Conservation (phyloP, 2,888 invertebrate genomes). For the Rapana venosa region DNA sequence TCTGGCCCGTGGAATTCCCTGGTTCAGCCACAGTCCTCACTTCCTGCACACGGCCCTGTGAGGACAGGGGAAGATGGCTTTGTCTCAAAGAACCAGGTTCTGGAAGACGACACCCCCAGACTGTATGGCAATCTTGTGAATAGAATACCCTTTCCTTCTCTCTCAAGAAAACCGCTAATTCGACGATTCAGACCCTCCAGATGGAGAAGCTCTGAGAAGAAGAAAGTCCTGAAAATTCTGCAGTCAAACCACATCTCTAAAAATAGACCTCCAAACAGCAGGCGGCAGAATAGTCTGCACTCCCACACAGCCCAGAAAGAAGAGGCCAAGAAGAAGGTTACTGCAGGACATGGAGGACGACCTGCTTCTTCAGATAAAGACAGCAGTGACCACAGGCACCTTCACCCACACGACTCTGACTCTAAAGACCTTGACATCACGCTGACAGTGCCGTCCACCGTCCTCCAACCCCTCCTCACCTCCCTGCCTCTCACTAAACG, state of each 20-base stretch:
- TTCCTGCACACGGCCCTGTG: not conserved
- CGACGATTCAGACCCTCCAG: constrained; percentile 7
- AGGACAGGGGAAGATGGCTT: no score
- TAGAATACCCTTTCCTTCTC: not conserved
- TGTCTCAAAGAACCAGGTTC: not conserved
- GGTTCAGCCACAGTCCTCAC: not conserved
- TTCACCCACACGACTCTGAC: not conserved
- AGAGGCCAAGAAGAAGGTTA: not conserved
- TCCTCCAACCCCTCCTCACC: not conserved
- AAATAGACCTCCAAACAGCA: not conserved
- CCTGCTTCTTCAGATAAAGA: not conserved
- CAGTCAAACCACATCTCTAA: not conserved
- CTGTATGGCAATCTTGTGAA: not conserved
- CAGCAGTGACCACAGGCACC: not conserved
- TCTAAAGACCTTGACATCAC: constrained; percentile 4
- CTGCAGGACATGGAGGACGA: not conserved
- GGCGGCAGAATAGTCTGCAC: not conserved
- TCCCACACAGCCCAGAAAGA: not conserved
- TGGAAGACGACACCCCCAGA: not conserved
- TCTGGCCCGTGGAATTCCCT: constrained; percentile 16
- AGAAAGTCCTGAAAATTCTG: not conserved
- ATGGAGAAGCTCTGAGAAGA: constrained; percentile 2
- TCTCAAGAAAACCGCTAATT: not conserved
- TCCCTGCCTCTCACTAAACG: constrained; percentile 2
- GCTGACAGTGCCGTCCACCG: constrained; percentile 5